Conservation (phyloP, 2,888 invertebrate genomes). For the Oligia fasciuncula region DNA sequence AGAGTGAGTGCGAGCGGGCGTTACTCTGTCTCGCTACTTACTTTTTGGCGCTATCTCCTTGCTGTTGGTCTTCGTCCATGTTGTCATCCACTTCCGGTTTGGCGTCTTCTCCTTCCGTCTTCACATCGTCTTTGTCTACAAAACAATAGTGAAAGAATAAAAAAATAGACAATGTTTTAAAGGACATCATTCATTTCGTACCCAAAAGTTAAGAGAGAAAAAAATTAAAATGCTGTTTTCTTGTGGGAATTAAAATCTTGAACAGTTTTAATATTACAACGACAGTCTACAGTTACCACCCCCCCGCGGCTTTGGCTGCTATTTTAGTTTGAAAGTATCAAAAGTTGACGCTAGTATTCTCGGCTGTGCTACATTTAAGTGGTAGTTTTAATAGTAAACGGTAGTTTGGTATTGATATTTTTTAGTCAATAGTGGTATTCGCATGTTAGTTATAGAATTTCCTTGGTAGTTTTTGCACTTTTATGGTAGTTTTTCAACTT, state of each 20-base stretch:
- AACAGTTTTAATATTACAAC: too few species aligned
- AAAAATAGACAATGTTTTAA: neutral
- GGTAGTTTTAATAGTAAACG: neutral
- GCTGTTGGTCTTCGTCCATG: constrained; percentile 38
- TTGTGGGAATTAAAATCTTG: too few species aligned
- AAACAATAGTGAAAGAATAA: neutral
- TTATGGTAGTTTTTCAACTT: too few species aligned
- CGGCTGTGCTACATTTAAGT: neutral
- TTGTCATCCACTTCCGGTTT: constrained; percentile 64
- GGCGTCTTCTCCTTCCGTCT: constrained; percentile 59
- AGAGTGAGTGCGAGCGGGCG: neutral
- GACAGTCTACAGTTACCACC: too few species aligned
- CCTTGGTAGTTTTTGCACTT: too few species aligned
- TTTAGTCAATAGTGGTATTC: neutral
- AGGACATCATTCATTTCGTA: too few species aligned
- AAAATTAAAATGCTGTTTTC: too few species aligned
- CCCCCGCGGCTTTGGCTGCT: too few species aligned
- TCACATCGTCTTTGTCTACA: constrained; percentile 56
- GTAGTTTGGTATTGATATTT: neutral
- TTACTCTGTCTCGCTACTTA: constrained; percentile 27
- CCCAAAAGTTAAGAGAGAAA: too few species aligned
- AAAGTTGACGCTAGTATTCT: neutral
- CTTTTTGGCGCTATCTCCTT: constrained; percentile 52
- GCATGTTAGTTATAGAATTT: neutral
- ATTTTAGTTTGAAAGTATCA: too few species aligned